phyloP scores from a whole-genome alignment of 35 echinoderm and acorn worm species.

The Heliocidaris erythrogramma region DNA sequence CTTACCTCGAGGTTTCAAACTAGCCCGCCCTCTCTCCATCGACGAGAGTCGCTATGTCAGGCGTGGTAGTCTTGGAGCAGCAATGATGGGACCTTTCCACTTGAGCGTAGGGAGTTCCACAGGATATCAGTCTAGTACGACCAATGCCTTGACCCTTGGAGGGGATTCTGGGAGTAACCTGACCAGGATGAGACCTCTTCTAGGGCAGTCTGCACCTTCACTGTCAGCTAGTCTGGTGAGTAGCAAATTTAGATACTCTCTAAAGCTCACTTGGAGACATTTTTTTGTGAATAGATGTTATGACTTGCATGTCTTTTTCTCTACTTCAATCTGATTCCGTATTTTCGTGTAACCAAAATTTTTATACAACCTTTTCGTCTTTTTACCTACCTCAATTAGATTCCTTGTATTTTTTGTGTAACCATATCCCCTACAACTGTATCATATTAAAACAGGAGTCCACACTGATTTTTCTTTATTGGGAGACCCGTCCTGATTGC shows the following conservation, averaged over 20 bases:
- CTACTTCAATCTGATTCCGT: too few relatives aligned
- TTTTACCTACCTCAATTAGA: too few relatives aligned
- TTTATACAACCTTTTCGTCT: too few relatives aligned
- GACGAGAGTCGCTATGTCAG: constrained; percentile 83
- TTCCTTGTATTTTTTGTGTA: too few relatives aligned
- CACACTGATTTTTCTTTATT: too few relatives aligned
- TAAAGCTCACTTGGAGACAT: not conserved
- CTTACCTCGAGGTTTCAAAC: constrained; percentile 74
- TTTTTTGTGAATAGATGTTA: not conserved
- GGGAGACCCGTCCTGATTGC: too few relatives aligned
- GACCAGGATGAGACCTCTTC: constrained; percentile 80
- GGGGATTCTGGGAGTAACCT: constrained; percentile 80
- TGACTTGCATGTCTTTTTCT: too few relatives aligned
- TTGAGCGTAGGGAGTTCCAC: constrained; percentile 52
- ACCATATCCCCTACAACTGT: too few relatives aligned
- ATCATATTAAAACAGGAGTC: too few relatives aligned
- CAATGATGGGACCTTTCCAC: constrained; percentile 34
- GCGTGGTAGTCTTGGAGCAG: constrained; percentile 73
- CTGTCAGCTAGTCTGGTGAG: constrained; percentile 94
- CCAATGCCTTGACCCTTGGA: constrained; percentile 87
- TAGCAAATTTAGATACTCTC: not conserved
- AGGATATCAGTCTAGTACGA: constrained; percentile 87
- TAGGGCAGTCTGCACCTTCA: constrained; percentile 95
- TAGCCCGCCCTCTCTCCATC: constrained; percentile 89
- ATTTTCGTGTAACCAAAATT: too few relatives aligned